Percentiles rank a stretch among this genome's conserved stretches.
phyloP scores from a whole-genome alignment of 2,797 vertebrate genomes.

The Vireo griseus region DNA sequence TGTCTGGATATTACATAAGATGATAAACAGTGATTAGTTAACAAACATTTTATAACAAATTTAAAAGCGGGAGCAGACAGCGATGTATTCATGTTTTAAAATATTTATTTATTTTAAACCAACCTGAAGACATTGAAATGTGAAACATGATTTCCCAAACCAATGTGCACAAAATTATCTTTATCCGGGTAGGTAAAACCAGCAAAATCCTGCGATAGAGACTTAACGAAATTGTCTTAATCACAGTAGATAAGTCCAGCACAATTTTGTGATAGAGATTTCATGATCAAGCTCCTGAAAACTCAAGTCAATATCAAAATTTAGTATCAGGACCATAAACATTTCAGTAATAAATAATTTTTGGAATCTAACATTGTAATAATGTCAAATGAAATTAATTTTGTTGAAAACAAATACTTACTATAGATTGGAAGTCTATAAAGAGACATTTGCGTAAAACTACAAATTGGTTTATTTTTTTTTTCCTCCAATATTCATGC shows the following conservation, averaged over 20 bases:
- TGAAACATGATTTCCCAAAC: neutral
- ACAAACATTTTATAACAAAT: neutral
- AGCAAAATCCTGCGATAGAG: neutral
- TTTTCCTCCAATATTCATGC: neutral
- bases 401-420: neutral
- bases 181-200: neutral
- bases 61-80: neutral
- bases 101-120: neutral
- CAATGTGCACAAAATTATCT: neutral
- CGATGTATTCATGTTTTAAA: neutral
- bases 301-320: neutral
- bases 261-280: neutral
- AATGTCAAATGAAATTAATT: neutral
- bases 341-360: neutral
- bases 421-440: neutral
- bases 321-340: neutral
- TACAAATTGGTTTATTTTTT: neutral
- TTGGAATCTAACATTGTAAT: neutral
- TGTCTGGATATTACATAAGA: neutral
- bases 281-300: neutral
- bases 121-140: neutral
- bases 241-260: neutral
- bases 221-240: neutral
- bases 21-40: neutral
- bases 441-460: neutral